Evolutionary conservation across 2,888 invertebrate species (phyloP), one percentile per base, ranked within the genome.

Genomic region (Amphipyra berbera): DNA sequence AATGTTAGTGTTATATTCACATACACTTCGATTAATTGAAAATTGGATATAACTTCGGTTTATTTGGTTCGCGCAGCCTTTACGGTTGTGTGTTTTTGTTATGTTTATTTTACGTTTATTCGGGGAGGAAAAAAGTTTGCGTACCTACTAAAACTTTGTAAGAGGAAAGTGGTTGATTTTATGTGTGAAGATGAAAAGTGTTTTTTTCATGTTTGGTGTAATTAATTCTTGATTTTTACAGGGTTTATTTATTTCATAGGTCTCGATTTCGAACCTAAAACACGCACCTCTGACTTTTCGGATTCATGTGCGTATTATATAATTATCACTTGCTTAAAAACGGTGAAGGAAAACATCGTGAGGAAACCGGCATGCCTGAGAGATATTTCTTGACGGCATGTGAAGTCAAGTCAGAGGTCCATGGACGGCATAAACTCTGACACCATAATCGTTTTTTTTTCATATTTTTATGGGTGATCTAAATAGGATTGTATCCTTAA

Each of bases 21-120:
- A 73, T 42, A 68, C 76, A 76, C 72, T 76, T 70, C 66, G 62
- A 80, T 80, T 78, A 77, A 81, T 78, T 81, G 77, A 80, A 75
- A 73, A 78, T 73, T 65, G 62, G 57, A 68, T 65, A 68, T 66
- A 61, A 70, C 61, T 55, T 44, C 27, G 45, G 54, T 61, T 63
- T 65, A 67, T 76, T 67, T 67, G 35, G 49, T 44, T 62, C 44
- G 57, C n/a, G 7, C 40, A 15, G 61, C 54, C 61, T 70, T 73
- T 70, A 66, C 7, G 35, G 55, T 42, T 60, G 41, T 38, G 35
- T 40, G 55, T 60, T 63, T 47, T 27, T 9, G 38, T 65, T 41
- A 46, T 52, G 40, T 59, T 59, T 46, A 38, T 55, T 37, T 38
- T 15, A 30, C 30, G 54, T 55, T 55, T 56, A 73, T 56, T 53